Evolutionary conservation across 2,888 invertebrate genomes (phyloP), one percentile per base, ranked within the genome.

Genomic region (Argyresthia goedartella): DNA sequence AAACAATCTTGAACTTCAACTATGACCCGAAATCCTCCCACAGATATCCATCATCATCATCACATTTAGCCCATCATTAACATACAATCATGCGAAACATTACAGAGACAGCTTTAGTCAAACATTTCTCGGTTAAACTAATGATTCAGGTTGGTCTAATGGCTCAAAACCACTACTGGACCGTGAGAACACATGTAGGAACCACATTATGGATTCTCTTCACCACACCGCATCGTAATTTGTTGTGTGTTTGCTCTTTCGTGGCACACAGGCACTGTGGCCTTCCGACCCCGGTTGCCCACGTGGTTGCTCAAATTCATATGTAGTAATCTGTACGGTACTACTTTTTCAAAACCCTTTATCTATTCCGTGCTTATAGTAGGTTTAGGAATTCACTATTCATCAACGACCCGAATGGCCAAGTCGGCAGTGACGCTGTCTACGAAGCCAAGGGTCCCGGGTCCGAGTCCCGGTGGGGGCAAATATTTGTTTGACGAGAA

Each of bases 191-290:
- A 11, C 4, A 11, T n/a, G n/a, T 46, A 68, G 69, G 25, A 65
- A 59, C 63, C 64, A 64, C 71, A 72, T 76, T 73, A 71, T 64
- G 66, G 67, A 76, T 76, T 76, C 70, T 74, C 70, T 67, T 73
- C 76, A 75, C 67, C 67, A 64, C 72, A 73, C 6, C 68, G 64
- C 72, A 73, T 76, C 72, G 72, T 71, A 66, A 61, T 61, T 49
- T 49, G 49, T 41, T 49, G 36, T 49, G 15, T 44, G 25, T 25
- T 25, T 25, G 25, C 6, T 25, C 3, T 3, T n/a, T 39, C 9
- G 8, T 14, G 44, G 44, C 44, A n/a, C n/a, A 1, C 8, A 15
- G 14, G 9, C 44, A 14, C 2, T 44, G 15, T 25, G 25, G 25
- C 25, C 25, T 25, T 25, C 25, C 15, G 44, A 44, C 44, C 44